Conservation (phyloP, 2,797 vertebrate species). For the Melanogrammus aeglefinus region DNA sequence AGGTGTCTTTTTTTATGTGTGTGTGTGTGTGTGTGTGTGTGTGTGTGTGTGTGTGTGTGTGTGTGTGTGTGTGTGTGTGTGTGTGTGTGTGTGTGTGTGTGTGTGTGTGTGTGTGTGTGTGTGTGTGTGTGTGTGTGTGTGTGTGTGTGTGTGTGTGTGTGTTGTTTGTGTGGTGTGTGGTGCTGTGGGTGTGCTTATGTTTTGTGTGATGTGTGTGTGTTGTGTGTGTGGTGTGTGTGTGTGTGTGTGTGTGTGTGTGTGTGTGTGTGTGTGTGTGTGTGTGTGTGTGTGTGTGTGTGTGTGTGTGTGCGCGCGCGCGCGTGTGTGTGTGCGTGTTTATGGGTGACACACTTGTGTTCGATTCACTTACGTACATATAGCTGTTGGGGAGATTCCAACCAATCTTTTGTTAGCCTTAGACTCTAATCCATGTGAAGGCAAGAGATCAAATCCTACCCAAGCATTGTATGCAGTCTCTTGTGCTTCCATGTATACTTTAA, state of each 20-base stretch:
- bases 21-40: conserved; percentile 5
- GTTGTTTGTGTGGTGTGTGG: neutral
- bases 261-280: conserved; percentile 10
- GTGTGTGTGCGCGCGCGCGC: neutral
- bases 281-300: neutral
- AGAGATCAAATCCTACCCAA: no score
- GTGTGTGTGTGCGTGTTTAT: conserved; percentile 11
- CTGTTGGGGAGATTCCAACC: neutral
- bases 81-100: conserved; percentile 10
- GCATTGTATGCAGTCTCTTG: neutral
- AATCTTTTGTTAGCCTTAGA: no score
- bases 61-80: conserved; percentile 16
- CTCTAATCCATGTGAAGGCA: no score
- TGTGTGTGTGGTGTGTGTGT: neutral
- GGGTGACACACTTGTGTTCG: neutral
- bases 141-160: conserved; percentile 7
- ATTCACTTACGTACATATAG: neutral
- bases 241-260: conserved; percentile 15
- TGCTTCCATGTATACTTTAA: neutral
- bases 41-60: conserved; percentile 12
- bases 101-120: neutral
- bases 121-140: conserved; percentile 14
- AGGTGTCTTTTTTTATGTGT: neutral
- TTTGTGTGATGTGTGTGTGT: neutral
- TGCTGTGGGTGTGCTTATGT: no score